Evolutionary conservation across 2,797 vertebrate genomes (phyloP).

Genomic region (Gymnocypris eckloni): DNA sequence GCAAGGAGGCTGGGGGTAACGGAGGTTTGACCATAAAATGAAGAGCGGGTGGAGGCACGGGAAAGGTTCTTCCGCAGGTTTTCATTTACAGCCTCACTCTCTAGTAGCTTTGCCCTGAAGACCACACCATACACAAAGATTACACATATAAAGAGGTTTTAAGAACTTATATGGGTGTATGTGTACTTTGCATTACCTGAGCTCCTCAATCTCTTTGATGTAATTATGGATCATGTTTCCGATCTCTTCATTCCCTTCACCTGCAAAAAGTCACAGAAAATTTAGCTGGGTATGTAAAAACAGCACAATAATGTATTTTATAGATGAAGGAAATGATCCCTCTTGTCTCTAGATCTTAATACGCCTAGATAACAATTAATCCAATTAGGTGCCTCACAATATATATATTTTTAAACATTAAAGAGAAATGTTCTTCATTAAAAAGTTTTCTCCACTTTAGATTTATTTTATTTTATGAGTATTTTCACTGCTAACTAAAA

Average conservation of each 20-base stretch:
- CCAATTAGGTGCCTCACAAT: too few relatives aligned
- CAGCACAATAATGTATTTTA: background rate
- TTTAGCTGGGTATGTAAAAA: background rate
- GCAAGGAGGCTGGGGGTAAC: conserved; percentile 80
- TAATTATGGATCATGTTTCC: conserved; percentile 97
- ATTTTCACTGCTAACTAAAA: background rate
- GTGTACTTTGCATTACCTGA: conserved; percentile 79
- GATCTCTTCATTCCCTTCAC: conserved; percentile 94
- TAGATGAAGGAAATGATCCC: background rate
- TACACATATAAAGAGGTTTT: background rate
- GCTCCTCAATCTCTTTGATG: conserved; percentile 97
- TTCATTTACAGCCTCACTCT: conserved; percentile 94
- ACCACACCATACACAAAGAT: conserved; percentile 1
- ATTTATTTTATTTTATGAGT: too few relatives aligned
- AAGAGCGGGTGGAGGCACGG: conserved; percentile 85
- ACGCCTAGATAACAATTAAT: too few relatives aligned
- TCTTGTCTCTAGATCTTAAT: background rate
- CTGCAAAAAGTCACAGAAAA: conserved; percentile 69
- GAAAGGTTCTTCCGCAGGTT: conserved; percentile 90
- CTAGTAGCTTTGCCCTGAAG: conserved; percentile 90
- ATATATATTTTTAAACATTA: too few relatives aligned
- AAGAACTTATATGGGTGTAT: background rate
- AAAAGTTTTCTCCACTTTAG: too few relatives aligned
- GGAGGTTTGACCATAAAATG: conserved; percentile 82
- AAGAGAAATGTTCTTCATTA: too few relatives aligned